Evolutionary conservation across 2,113 vertebrate genomes (phyloP).

Genomic region (Cheirogaleus medius): DNA sequence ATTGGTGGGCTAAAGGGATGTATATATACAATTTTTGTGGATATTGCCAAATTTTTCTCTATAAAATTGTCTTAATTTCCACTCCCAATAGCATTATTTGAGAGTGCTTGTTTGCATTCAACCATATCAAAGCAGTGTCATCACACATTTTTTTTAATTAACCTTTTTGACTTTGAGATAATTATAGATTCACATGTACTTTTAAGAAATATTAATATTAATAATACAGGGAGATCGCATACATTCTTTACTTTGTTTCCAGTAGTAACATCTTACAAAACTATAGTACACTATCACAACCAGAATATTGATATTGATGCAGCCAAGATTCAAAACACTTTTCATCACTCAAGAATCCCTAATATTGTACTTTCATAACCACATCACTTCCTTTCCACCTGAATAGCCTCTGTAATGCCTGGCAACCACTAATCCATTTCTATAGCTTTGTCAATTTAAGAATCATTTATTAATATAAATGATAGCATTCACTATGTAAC

Average conservation of each 20-base stretch:
- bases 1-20: not conserved
- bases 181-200: not conserved
- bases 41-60: not conserved
- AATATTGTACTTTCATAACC: not conserved
- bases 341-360: not conserved
- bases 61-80: not conserved
- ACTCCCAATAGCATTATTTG: not conserved
- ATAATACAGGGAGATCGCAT: not conserved
- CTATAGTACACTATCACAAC: not conserved
- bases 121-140: not conserved
- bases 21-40: not conserved
- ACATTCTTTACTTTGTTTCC: not conserved
- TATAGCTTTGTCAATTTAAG: not conserved
- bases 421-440: not conserved
- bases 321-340: not conserved
- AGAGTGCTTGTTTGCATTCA: not conserved
- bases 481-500: not conserved
- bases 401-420: not conserved
- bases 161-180: not conserved
- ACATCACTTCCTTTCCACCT: too few species aligned
- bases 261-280: not conserved
- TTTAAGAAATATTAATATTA: not conserved
- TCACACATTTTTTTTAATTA: not conserved
- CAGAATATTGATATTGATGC: too few species aligned
- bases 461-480: too few species aligned